Evolutionary conservation across 1,140 invertebrate genomes (phyloP).

Genomic region (Drosophila kanapiae): DNA sequence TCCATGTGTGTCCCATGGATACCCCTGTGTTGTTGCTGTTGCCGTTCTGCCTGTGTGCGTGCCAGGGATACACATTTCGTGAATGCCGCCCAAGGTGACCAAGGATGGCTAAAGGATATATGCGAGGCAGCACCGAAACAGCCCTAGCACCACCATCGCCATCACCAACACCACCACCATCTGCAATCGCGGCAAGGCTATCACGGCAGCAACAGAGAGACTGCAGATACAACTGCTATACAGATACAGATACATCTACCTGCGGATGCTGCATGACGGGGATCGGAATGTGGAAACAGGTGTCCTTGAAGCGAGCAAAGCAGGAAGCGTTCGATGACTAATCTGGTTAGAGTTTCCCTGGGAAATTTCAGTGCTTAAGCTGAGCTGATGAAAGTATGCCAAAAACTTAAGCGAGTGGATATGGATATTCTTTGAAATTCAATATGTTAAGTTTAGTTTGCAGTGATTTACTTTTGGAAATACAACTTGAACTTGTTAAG

Average conservation of each 20-base stretch:
- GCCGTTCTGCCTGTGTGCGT: constrained; percentile 41
- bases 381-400: not conserved
- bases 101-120: constrained; percentile 75
- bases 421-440: not conserved
- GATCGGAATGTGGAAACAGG: constrained; percentile 79
- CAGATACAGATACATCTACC: constrained; percentile 40
- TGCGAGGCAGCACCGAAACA: constrained; percentile 46
- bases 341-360: not conserved
- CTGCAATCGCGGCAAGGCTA: constrained; percentile 42
- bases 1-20: constrained; percentile 42
- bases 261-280: constrained; percentile 68
- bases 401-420: not conserved
- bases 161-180: constrained; percentile 59
- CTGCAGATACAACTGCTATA: not conserved
- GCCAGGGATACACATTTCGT: constrained; percentile 74
- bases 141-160: constrained; percentile 45
- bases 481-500: no score
- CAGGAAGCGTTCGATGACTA: constrained; percentile 37
- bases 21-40: constrained; percentile 20
- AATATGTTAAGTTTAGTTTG: not conserved
- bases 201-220: constrained; percentile 17
- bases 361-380: no score
- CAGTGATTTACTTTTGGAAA: not conserved
- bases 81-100: constrained; percentile 79
- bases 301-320: constrained; percentile 56